Percentiles rank a stretch among this genome's conserved stretches.
These are phyloP conservation scores for Apodemia zela DNA, from an alignment of 2,888 invertebrate genomes.

Conservation along the genomic window DNA sequence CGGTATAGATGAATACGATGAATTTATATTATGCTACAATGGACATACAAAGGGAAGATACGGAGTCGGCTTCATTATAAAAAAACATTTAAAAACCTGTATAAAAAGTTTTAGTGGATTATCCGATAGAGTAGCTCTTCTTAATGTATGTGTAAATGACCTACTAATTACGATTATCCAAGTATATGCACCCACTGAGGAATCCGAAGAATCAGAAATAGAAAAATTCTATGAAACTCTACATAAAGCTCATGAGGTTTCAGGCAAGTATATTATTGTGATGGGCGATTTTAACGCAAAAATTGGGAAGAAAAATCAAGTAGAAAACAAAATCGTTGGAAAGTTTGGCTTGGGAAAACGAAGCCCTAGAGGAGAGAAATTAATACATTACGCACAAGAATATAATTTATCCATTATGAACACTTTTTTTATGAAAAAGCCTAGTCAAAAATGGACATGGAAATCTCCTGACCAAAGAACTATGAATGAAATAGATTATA, in stretches of 20 bases:
- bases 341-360: not conserved
- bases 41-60: not conserved
- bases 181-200: not conserved
- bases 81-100: not conserved
- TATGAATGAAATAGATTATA: not conserved
- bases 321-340: not conserved
- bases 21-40: not conserved
- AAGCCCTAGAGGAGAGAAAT: not conserved
- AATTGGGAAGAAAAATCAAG: not conserved
- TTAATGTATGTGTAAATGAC: not conserved
- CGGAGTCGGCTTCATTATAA: not conserved
- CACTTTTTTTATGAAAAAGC: not conserved
- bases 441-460: not conserved
- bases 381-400: not conserved
- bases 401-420: constrained; percentile 5
- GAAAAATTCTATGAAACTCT: not conserved
- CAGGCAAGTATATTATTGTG: not conserved
- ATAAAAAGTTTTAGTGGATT: not conserved
- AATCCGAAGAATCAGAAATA: not conserved
- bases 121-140: not conserved
- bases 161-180: not conserved
- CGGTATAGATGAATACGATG: not conserved
- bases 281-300: not conserved
- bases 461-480: not conserved
- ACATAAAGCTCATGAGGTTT: not conserved